A percentile compares a stretch with the other conserved stretches of the same genome.
Conservation (phyloP, 2,113 vertebrate genomes). For the Aegotheles bennettii region DNA sequence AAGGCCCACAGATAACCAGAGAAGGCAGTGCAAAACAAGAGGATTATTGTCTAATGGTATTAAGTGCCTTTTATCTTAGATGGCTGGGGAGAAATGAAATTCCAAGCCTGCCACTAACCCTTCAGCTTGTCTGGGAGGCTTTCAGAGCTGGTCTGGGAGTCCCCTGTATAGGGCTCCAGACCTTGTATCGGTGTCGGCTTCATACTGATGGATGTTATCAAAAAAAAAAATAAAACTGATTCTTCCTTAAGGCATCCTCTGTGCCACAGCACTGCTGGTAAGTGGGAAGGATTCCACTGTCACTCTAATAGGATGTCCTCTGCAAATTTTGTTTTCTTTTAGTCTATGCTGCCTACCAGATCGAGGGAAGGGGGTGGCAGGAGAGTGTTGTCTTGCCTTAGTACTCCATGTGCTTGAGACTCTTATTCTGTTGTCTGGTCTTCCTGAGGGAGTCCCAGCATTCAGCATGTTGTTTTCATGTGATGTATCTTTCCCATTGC, state of each 20-base stretch:
- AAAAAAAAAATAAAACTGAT: not conserved
- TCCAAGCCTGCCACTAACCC: not conserved
- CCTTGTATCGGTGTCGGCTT: fast-evolving
- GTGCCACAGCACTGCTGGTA: not conserved
- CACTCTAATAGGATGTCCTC: not conserved
- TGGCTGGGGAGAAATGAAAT: not conserved
- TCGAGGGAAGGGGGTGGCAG: conserved; percentile 56
- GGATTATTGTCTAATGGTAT: not conserved
- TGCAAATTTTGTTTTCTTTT: not conserved
- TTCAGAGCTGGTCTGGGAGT: not conserved
- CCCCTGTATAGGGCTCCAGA: not conserved
- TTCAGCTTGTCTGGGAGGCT: not conserved
- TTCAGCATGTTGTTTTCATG: not conserved
- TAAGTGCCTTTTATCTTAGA: not conserved
- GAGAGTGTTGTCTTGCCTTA: conserved; percentile 5
- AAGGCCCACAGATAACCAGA: not conserved
- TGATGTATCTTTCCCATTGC: not conserved
- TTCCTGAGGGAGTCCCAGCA: not conserved
- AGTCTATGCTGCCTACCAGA: conserved; percentile 65
- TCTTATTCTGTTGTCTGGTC: not conserved
- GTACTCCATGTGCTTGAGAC: not conserved
- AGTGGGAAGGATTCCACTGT: not conserved
- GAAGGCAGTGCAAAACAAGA: not conserved
- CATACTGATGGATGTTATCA: not conserved
- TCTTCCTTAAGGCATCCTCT: not conserved